Conservation (phyloP, 2,113 vertebrate species). For the Lipotes vexillifer region DNA sequence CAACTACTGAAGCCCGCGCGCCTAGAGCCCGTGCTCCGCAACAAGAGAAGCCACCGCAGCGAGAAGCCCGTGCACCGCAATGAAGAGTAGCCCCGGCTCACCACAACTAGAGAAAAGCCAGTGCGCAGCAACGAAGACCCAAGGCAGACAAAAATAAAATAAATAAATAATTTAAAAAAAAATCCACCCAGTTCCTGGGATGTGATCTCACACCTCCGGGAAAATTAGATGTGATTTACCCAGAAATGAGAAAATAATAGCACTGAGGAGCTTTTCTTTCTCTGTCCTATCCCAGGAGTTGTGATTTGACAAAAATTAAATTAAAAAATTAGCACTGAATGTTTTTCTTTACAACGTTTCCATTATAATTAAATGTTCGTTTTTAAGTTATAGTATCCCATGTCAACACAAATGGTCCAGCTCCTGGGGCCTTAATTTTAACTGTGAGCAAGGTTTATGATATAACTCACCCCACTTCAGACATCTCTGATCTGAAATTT, state of each 20-base stretch:
- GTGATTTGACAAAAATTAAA: neutral
- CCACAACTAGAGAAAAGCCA: no score
- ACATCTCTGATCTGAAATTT: neutral
- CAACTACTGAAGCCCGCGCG: no score
- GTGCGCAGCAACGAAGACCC: no score
- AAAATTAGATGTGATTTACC: neutral
- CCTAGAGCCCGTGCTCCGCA: no score
- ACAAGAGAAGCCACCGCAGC: no score
- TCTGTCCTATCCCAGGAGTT: neutral
- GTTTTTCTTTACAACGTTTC: neutral
- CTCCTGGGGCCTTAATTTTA: neutral
- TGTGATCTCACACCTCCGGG: neutral
- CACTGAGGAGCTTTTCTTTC: neutral
- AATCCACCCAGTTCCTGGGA: neutral
- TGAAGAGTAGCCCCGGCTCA: no score
- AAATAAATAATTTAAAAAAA: neutral
- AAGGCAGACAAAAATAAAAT: no score
- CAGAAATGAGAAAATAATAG: neutral
- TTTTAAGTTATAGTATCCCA: neutral
- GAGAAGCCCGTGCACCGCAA: no score
- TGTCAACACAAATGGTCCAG: neutral
- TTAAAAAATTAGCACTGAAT: neutral
- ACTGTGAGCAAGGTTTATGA: neutral
- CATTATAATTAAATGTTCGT: neutral
- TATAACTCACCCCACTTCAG: neutral